phyloP scores from a whole-genome alignment of 2,113 vertebrate species.

The Rhynchomys soricoides region DNA sequence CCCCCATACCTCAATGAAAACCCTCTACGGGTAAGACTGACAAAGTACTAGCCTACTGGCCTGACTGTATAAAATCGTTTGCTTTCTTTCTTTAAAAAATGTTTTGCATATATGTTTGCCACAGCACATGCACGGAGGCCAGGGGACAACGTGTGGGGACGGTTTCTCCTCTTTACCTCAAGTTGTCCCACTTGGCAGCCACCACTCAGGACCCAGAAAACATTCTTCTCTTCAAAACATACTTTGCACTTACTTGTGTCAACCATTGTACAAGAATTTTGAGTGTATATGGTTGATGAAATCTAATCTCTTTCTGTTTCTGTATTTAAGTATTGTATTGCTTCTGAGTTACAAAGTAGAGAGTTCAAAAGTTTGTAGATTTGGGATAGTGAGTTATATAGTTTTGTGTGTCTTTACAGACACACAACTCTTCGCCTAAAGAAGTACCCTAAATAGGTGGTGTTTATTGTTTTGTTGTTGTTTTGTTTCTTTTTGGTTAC shows the following conservation, averaged over 20 bases:
- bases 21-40: conserved; percentile 93
- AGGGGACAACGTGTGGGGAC: neutral
- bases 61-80: neutral
- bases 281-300: conserved; percentile 12
- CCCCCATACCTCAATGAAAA: conserved; percentile 99
- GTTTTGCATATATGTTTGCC: neutral
- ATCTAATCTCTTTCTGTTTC: conserved; percentile 4
- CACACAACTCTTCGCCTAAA: conserved; percentile 20
- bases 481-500: neutral
- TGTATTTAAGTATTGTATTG: conserved; percentile 3
- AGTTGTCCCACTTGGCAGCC: neutral
- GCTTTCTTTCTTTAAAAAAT: neutral
- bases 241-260: neutral
- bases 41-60: neutral
- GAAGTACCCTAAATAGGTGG: neutral
- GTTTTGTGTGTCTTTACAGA: neutral
- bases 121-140: too few species aligned
- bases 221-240: conserved; percentile 14
- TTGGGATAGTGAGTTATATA: conserved; percentile 16
- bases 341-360: neutral
- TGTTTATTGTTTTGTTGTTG: neutral
- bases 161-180: neutral
- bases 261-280: neutral
- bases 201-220: neutral
- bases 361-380: neutral